Base-by-base conservation (phyloP, 37 sponge, comb jelly and placozoan species). In the Lycopodina hypogea region DNA sequence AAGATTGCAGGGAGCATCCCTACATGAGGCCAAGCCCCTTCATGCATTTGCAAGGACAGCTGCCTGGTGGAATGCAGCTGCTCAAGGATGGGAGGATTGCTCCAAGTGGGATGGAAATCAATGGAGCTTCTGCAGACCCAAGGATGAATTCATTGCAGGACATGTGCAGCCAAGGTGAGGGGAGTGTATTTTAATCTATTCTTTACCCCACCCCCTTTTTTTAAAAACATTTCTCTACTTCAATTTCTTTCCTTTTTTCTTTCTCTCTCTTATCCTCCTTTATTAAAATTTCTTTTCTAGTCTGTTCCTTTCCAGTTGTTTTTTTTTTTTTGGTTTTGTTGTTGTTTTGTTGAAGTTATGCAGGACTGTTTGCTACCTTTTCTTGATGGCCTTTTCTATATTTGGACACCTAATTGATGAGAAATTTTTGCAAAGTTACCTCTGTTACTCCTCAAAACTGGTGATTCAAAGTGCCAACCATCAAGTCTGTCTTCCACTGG, bases 1-100 rank as follows among this genome's bases (percentile, higher is more conserved):
- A 84, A n/a, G 84, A 84, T n/a, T 55, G 50, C 26, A 28, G 83
- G 28, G 87, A 87, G 15, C 87, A 87, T 62, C 82, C 82, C 14
- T 87, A 81, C 64, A 74, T 87, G 80, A 38, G 87, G 39, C 77
- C 82, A 26, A 52, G 50, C 29, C 82, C 77, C 11, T 81, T 87
- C 72, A 69, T 81, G 64, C 76, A 67, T n/a, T 67, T 81, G 38
- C 71, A 50, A 8, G 87, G 87, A 8, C 81, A 76, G 57, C 33
- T 79, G 2, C 68, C 73, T 23, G 71, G 74, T 24, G 73, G 74
- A 36, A 64, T 77, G 33, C 78, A 71, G 39, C 60, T 77, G 29
- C 56, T 83, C 8, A 76, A 76, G 33, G 76, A 76, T 34, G 66
- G 74, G 18, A 41, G 79, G 55, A 37, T 73, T 41, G 74, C 86